Evolutionary conservation across 2,797 vertebrate genomes (phyloP), one percentile per base, ranked within the genome.

Genomic region (Sternarchorhynchus goeldii): DNA sequence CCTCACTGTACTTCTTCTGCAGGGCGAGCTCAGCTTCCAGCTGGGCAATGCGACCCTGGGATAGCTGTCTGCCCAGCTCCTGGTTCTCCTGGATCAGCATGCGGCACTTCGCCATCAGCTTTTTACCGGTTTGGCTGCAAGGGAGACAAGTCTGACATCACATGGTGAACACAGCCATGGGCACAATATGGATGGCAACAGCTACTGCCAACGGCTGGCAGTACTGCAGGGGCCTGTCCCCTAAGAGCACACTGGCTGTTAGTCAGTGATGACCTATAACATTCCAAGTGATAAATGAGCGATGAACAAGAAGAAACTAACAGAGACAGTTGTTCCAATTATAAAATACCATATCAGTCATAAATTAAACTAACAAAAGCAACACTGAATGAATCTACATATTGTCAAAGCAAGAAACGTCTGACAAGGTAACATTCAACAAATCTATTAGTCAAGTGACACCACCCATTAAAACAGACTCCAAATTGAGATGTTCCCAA

Each of bases 11-110:
- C 90, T 99, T 99, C 94, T 99, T 99, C 94, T 99, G 98, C 86
- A 99, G 94, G 88, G 98, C 98, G 90, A 99, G 91, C 91, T 99
- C 98, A 72, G 98, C 98, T 92, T 99, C 98, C 91, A 99, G 95
- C 88, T 99, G 97, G 87, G 98, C 98, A 87, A 99, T 98, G 84
- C 98, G 96, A 83, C 98, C 98, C 94, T 99, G 98, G 86, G 97
- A 99, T 87, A 98, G 94, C 93, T 99, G 98, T 91, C 97, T 94
- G 86, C 98, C 98, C 91, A 99, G 86, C 91, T 99, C 98, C 93
- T 99, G 98, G 92, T 99, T 99, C 93, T 99, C 98, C 92, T 99
- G 98, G 94, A 99, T 99, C 94, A 99, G 95, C 98, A 99, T 99
- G 90, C 98, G 96, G 93, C 97, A 99, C 93, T 99, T 99, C 93